Conservation (phyloP, 1,140 invertebrate species). For the Palaemon carinicauda region DNA sequence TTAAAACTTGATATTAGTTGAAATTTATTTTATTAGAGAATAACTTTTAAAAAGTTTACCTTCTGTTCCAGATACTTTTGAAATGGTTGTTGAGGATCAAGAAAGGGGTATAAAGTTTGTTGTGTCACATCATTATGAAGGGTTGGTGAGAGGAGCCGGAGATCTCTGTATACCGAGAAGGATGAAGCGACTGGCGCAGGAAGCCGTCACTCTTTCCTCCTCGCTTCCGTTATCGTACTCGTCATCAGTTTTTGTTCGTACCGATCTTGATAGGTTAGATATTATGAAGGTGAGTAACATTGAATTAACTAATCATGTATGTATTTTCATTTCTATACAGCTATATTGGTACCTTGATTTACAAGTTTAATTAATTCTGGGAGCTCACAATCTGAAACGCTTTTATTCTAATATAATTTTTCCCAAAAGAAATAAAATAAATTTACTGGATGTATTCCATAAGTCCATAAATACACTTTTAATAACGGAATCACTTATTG, state of each 20-base stretch:
- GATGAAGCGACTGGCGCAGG: conserved; percentile 92
- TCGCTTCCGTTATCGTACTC: conserved; percentile 91
- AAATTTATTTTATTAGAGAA: background rate
- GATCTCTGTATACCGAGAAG: conserved; percentile 69
- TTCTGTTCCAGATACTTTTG: conserved; percentile 78
- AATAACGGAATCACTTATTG: too few relatives aligned
- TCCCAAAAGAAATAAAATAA: too few relatives aligned
- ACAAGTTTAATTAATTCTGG: too few relatives aligned
- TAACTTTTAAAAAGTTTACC: background rate
- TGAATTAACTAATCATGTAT: background rate
- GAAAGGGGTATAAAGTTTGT: conserved; percentile 82
- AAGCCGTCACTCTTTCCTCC: conserved; percentile 93
- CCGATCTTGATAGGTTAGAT: conserved; percentile 91
- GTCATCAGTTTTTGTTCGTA: conserved; percentile 94
- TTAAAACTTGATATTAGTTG: background rate
- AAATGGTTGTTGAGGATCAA: conserved; percentile 84
- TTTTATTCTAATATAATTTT: too few relatives aligned
- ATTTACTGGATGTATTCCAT: too few relatives aligned
- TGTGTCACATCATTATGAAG: conserved; percentile 91
- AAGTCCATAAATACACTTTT: too few relatives aligned
- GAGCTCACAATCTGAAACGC: too few relatives aligned
- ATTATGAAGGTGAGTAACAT: conserved; percentile 83
- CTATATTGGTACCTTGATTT: too few relatives aligned
- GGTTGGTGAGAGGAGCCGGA: conserved; percentile 84
- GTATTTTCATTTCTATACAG: too few relatives aligned